These are phyloP conservation scores for Drosophila prostipennis DNA, from an alignment of 2,888 invertebrate species.

Conservation along the genomic window DNA sequence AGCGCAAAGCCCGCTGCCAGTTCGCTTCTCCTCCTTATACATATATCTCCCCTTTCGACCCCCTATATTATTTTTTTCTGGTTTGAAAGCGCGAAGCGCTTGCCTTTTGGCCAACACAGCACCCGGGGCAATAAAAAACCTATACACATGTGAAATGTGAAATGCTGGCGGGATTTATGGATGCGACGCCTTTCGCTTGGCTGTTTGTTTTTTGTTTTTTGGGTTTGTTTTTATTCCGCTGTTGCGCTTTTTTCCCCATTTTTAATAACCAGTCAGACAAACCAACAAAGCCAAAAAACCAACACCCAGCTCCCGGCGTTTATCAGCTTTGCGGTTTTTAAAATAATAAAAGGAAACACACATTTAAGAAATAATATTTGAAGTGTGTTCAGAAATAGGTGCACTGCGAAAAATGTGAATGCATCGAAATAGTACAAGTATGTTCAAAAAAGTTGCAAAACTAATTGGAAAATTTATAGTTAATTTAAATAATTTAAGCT, in stretches of 20 bases:
- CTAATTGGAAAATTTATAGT: too few species aligned
- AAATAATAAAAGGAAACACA: constrained; percentile 55
- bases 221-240: constrained; percentile 42
- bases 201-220: constrained; percentile 10
- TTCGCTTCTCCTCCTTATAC: constrained; percentile 6
- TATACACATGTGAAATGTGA: constrained; percentile 78
- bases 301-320: constrained; percentile 61
- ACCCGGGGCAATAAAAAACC: constrained; percentile 69
- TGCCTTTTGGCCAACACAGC: constrained; percentile 33
- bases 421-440: too few species aligned
- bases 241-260: constrained; percentile 49
- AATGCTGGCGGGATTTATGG: constrained; percentile 73
- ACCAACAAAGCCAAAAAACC: constrained; percentile 48
- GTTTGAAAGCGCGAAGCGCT: constrained; percentile 15
- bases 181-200: constrained; percentile 46
- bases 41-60: neutral
- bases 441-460: too few species aligned
- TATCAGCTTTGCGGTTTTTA: constrained; percentile 61
- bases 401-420: constrained; percentile 19
- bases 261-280: constrained; percentile 74
- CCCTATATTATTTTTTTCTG: constrained; percentile 11
- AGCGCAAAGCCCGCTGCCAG: constrained; percentile 76
- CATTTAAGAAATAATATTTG: constrained; percentile 39
- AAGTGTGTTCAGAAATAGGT: constrained; percentile 40
- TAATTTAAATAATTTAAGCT: too few species aligned